phyloP scores from a whole-genome alignment of 2,797 vertebrate species.

The Danio aesculapii region DNA sequence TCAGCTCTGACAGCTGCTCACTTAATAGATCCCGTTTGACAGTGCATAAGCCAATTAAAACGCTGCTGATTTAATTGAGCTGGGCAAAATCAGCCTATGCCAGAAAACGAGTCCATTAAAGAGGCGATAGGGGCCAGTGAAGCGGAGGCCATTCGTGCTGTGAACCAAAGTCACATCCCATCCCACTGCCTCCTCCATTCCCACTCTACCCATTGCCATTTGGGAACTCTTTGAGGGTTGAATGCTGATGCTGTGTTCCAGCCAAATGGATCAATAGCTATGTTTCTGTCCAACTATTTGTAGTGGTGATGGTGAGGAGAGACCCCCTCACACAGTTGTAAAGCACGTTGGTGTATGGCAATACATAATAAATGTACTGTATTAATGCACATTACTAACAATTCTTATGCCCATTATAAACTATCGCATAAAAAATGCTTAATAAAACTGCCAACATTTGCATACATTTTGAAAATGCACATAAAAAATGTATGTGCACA shows the following conservation, averaged over 20 bases:
- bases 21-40: constrained; percentile 66
- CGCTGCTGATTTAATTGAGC: constrained; percentile 64
- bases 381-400: no score
- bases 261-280: background rate
- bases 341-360: no score
- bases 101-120: constrained; percentile 64
- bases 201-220: background rate
- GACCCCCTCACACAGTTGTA: no score
- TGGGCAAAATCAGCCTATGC: constrained; percentile 53
- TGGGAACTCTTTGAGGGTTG: background rate
- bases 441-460: no score
- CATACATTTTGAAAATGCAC: no score
- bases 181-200: constrained; percentile 5
- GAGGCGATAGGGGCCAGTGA: constrained; percentile 40
- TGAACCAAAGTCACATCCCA: constrained; percentile 29
- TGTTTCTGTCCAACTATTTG: no score
- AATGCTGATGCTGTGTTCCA: background rate
- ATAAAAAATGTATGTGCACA: no score
- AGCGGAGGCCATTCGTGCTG: constrained; percentile 18
- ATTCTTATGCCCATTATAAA: no score
- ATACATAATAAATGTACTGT: no score
- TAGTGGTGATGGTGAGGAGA: no score
- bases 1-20: constrained; percentile 61
- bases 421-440: no score
- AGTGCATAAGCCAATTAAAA: constrained; percentile 68